Conservation (phyloP, 2,797 vertebrate genomes). For the Argentina silus region DNA sequence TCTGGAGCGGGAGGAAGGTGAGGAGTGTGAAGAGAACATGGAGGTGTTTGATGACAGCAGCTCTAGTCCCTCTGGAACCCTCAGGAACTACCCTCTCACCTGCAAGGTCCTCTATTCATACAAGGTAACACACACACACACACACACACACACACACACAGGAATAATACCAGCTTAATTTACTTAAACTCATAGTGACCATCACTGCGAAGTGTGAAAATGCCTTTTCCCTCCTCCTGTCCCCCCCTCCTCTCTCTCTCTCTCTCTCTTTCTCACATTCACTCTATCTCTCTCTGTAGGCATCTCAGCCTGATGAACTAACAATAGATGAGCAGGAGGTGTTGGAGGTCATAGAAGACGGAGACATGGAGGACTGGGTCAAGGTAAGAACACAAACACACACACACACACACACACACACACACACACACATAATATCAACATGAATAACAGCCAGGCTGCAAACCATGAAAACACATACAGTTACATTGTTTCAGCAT, state of each 20-base stretch:
- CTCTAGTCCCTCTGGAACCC: slow-evolving; percentile 94
- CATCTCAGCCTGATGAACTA: slow-evolving; percentile 95
- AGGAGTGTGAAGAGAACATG: slow-evolving; percentile 97
- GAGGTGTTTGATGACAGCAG: slow-evolving; percentile 97
- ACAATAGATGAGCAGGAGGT: slow-evolving; percentile 97
- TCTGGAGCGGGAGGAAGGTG: slow-evolving; percentile 90
- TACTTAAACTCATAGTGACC: too few species aligned
- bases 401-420: background rate
- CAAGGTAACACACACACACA: slow-evolving; percentile 79
- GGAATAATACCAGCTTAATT: too few species aligned
- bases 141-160: background rate
- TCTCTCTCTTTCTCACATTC: slow-evolving; percentile 16
- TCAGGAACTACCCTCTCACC: slow-evolving; percentile 95
- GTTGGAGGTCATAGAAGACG: slow-evolving; percentile 97
- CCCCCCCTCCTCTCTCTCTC: background rate
- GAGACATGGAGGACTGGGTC: slow-evolving; percentile 99
- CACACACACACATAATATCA: background rate
- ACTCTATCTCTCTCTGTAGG: slow-evolving; percentile 68
- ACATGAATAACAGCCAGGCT: slow-evolving; percentile 3
- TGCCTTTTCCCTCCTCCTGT: background rate
- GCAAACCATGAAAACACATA: background rate
- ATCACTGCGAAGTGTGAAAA: too few species aligned
- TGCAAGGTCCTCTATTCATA: slow-evolving; percentile 98
- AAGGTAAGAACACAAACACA: slow-evolving; percentile 80
- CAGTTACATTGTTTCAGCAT: background rate